Percentiles rank a stretch among this genome's conserved stretches.
These are phyloP conservation scores for Spodoptera picta DNA, from an alignment of 2,888 invertebrate genomes.

Conservation along the genomic window DNA sequence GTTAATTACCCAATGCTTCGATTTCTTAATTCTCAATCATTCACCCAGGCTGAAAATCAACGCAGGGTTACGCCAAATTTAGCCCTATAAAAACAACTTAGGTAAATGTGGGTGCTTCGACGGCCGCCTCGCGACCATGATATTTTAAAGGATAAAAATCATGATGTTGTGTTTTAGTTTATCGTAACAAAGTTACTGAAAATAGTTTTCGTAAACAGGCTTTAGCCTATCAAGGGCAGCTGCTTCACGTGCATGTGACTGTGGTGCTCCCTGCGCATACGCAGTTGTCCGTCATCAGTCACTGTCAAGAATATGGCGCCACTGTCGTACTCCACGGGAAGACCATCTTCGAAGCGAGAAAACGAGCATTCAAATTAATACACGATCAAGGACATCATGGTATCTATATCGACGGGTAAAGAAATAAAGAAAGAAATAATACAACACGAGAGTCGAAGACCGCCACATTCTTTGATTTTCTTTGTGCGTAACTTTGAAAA, in stretches of 20 bases:
- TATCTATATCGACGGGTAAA: conserved; percentile 94
- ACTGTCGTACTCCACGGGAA: conserved; percentile 93
- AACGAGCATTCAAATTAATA: conserved; percentile 91
- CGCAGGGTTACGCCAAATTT: too few relatives aligned
- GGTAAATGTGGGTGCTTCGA: too few relatives aligned
- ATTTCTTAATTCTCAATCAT: too few relatives aligned
- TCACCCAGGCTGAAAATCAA: too few relatives aligned
- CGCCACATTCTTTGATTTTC: too few relatives aligned
- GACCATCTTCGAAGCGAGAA: conserved; percentile 93
- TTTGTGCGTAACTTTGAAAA: neutral
- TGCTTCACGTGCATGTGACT: conserved; percentile 90
- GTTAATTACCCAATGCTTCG: too few relatives aligned
- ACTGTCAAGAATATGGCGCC: conserved; percentile 93
- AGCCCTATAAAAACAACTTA: too few relatives aligned
- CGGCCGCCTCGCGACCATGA: too few relatives aligned
- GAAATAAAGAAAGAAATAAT: neutral
- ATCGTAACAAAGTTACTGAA: too few relatives aligned
- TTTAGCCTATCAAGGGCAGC: conserved; percentile 91
- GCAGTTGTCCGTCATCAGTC: conserved; percentile 93
- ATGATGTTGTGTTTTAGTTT: too few relatives aligned
- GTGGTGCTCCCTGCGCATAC: conserved; percentile 96
- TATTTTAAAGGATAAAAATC: too few relatives aligned
- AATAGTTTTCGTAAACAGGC: conserved; percentile 65
- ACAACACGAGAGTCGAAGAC: neutral
- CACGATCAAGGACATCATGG: conserved; percentile 88